Evolutionary conservation across 1,140 invertebrate genomes (phyloP), one percentile per base, ranked within the genome.

Genomic region (Heterodera schachtii): DNA sequence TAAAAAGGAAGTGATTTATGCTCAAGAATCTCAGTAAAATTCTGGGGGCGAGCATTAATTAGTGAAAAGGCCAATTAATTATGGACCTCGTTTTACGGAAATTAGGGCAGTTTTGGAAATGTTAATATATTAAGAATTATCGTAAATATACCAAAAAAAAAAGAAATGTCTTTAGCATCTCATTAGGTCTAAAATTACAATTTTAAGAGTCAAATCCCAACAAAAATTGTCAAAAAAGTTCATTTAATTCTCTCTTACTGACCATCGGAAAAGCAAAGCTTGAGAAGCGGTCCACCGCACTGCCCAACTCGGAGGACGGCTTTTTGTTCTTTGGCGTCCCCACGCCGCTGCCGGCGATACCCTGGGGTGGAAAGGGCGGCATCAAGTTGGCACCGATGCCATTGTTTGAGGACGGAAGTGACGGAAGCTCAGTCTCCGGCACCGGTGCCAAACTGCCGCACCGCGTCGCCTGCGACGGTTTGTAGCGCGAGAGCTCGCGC

Each of bases 221-320:
- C 8, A 69, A 31, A 31, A 31, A 31, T 31, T 31, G 31, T 31
- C 31, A 31, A 31, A 31, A 31, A 31, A 31, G 31, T 31, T 31
- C 31, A 31, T 31, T 31, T 31, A 31, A 31, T 31, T 31, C 31
- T 31, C 31, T 31, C 31, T 31, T 52, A 19, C 81, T 76, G 64
- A 87, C 87, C 73, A 75, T 76, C 8, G 89, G 88, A 81, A 89
- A 89, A 8, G 81, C 74, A 73, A 89, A 84, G 73, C 86, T 88
- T 8, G 87, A 83, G 6, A 88, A 75, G 60, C 87, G 67, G 78
- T 89, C 88, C 43, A 89, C 84, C 19, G 76, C 71, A 60, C 83
- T 87, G 7, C 88, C 88, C 9, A 89, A 80, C 49, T 89, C 88
- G 13, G 78, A 85, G 6, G 77, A 31, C 46, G 67, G 31, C 70